Evolutionary conservation across 1,140 invertebrate genomes (phyloP), one percentile per base, ranked within the genome.

Genomic region (Melitaea cinxia): DNA sequence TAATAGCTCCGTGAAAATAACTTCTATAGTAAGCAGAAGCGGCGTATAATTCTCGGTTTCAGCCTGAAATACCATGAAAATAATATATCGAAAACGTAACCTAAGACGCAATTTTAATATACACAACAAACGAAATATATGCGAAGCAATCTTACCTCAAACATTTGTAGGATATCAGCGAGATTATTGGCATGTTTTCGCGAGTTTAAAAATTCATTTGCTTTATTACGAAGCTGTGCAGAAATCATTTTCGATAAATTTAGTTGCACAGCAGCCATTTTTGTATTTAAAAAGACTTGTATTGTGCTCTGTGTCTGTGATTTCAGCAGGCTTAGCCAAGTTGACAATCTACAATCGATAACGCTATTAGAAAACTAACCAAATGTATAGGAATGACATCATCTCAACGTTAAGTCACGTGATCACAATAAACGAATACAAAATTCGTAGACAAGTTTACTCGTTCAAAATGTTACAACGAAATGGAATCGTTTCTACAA

Each of bases 1-100:
- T 0, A 96, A 72, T 33, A 95, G 71, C 73, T 94, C 94, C 6
- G 90, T 91, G 72, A 95, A 96, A 70, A 95, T 93, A 21, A 94
- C 92, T 82, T 95, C 94, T 63, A 95, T 75, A 10, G 94, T 93
- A 21, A 94, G 89, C 49, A 95, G 80, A 65, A 93, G 92, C 45
- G 93, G 88, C 39, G 85, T 88, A 65, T 87, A 89, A 72, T 91
- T 91, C 74, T 91, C 90, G 28, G 89, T 88, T 71, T 91, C 88
- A 70, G 85, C 91, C 91, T 93, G 75, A 71, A 88, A 91, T 74
- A 64, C 68, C 64, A 68, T 59, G 69, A 76, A 80, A 71, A 80
- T 72, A 68, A 37, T 23, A 72, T 73, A 64, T 65, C 67, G 17
- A 54, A 70, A 77, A 77, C 64, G 79, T 89, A 88, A 88, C 85